Conservation (phyloP, 2,797 vertebrate genomes). For the Crax fasciolata region DNA sequence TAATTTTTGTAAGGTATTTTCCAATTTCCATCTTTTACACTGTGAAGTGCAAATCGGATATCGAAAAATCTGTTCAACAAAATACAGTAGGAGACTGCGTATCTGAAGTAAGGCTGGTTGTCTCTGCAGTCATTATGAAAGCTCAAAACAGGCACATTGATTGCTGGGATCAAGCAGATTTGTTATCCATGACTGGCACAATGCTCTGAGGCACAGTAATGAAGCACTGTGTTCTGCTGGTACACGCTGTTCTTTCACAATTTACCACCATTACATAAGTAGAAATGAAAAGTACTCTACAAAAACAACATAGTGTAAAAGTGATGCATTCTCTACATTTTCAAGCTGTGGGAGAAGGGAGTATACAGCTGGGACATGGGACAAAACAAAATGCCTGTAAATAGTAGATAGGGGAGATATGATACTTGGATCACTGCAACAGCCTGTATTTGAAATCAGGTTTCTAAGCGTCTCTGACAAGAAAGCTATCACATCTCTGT, state of each 20-base stretch:
- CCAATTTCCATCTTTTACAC: not conserved
- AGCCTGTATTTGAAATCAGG: not conserved
- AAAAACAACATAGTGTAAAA: not conserved
- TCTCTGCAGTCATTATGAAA: conserved; percentile 2
- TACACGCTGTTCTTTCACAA: not conserved
- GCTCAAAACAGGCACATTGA: not conserved
- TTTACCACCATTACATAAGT: not conserved
- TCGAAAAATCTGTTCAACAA: not conserved
- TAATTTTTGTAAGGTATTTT: conserved; percentile 19
- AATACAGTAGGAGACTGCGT: not conserved
- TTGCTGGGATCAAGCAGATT: not conserved
- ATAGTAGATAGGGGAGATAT: not conserved
- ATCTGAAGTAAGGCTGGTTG: not conserved
- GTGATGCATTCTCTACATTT: not conserved
- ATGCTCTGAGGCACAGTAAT: not conserved
- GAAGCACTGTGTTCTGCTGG: not conserved
- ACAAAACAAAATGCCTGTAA: not conserved
- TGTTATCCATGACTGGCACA: not conserved
- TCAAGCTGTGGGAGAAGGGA: not conserved
- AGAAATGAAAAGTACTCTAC: not conserved
- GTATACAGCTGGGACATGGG: not conserved
- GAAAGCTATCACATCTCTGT: not conserved
- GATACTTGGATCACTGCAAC: not conserved
- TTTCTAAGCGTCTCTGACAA: not conserved
- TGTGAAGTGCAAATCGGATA: not conserved